Evolutionary conservation across 1,140 invertebrate species (phyloP), one percentile per base, ranked within the genome.

Genomic region (Eciton burchellii): DNA sequence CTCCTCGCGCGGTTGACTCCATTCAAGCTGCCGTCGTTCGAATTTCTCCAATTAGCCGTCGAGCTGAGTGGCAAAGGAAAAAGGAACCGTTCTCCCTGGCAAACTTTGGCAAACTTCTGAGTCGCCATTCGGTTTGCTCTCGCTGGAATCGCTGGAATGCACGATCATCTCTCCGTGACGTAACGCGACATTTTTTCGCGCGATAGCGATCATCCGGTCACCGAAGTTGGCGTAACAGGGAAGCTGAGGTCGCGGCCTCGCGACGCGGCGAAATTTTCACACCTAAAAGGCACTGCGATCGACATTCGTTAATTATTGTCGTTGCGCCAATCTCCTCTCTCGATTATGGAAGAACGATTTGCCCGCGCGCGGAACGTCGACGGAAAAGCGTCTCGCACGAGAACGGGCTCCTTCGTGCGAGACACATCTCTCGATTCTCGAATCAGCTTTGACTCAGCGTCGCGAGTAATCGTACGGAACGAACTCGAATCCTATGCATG

Each of bases 221-320:
- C 84, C 60, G 72, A 84, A 82, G 85, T 87, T 84, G 82, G 76
- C 52, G 71, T 72, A 77, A 87, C 76, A 68, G 35, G 60, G 29
- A 54, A 88, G 74, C 59, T 47, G 57, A 87, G 73, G 54, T 56
- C 59, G 60, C 29, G 47, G 43, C 62, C 68, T 79, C 73, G 71
- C 35, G 35, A 35, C 35, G 52, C 74, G 35, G 68, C 63, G 49
- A 68, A 73, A 43, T 65, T 79, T 65, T 77, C 84, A 83, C 81
- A 74, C 43, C 66, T 76, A 65, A 84, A 84, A 88, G 85, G 65
- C 71, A 81, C 85, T 87, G 71, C 68, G 29, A 84, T 85, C 76
- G 81, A 81, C 83, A 68, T 81, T 74, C 54, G 56, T 86, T 77
- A 71, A 81, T 86, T 88, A 88, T 88, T 88, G 84, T 88, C 87